Evolutionary conservation across 2,888 invertebrate species (phyloP).

Genomic region (Agapostemon virescens): DNA sequence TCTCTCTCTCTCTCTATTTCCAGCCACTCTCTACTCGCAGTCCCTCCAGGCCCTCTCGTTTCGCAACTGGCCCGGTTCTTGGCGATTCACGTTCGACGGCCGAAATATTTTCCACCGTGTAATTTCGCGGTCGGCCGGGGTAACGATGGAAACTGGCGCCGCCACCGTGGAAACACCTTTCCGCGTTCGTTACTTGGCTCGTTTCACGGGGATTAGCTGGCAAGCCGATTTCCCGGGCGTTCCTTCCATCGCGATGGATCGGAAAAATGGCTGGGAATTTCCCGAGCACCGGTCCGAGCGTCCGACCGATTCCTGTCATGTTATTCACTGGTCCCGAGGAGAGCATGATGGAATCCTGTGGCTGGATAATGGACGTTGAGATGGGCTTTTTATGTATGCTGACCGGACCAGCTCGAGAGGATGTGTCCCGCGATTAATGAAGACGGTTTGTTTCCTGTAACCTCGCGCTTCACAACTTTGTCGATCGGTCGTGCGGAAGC

Average conservation of each 20-base stretch:
- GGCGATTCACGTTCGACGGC: slow-evolving; percentile 33
- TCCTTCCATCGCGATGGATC: slow-evolving; percentile 16
- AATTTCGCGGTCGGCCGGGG: slow-evolving; percentile 40
- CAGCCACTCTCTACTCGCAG: background rate
- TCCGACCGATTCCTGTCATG: background rate
- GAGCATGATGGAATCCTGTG: background rate
- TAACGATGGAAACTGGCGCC: slow-evolving; percentile 28
- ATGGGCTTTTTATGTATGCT: slow-evolving; percentile 6
- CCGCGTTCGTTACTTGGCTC: slow-evolving; percentile 34
- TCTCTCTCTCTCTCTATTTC: background rate
- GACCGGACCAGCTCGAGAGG: background rate
- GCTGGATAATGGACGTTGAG: background rate
- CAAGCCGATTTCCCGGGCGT: slow-evolving; percentile 25
- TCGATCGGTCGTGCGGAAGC: too few species aligned
- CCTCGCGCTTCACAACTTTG: background rate
- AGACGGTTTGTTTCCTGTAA: background rate
- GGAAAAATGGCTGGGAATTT: slow-evolving; percentile 25
- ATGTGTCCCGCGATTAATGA: background rate
- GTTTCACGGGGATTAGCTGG: slow-evolving; percentile 43
- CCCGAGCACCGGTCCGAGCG: slow-evolving; percentile 1
- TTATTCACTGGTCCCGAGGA: background rate
- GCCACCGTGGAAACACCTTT: slow-evolving; percentile 26
- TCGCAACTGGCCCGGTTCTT: background rate
- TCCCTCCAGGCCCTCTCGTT: background rate
- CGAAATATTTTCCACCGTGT: slow-evolving; percentile 48